Evolutionary conservation across 2,797 vertebrate genomes (phyloP).

Genomic region (Microctenopoma steveboyesi): DNA sequence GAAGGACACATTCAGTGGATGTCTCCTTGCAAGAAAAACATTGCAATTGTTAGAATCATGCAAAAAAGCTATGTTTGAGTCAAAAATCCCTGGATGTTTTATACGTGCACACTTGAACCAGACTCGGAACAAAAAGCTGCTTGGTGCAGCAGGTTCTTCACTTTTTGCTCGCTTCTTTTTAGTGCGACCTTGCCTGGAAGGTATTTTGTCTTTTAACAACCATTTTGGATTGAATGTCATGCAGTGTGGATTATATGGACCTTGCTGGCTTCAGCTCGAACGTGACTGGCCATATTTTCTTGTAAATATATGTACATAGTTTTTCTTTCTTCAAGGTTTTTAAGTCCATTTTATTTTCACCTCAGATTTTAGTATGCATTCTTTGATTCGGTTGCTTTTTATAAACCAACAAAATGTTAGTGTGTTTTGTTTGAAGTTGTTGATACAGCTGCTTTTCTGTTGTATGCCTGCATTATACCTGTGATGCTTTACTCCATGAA

Average conservation of each 20-base stretch:
- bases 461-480: constrained; percentile 78
- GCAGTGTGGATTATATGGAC: constrained; percentile 92
- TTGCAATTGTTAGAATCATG: constrained; percentile 51
- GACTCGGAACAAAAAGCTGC: constrained; percentile 54
- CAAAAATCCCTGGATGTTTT: constrained; percentile 60
- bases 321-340: constrained; percentile 91
- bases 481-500: constrained; percentile 77
- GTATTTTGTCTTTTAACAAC: constrained; percentile 57
- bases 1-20: constrained; percentile 53
- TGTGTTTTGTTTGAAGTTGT: constrained; percentile 74
- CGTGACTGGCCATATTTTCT: constrained; percentile 87
- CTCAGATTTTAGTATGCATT: constrained; percentile 93
- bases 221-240: constrained; percentile 75
- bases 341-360: constrained; percentile 91
- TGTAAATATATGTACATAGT: constrained; percentile 88
- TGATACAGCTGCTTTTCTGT: constrained; percentile 66
- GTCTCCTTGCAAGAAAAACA: constrained; percentile 58
- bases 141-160: constrained; percentile 21
- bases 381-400: constrained; percentile 87
- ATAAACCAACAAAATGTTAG: constrained; percentile 67
- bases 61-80: constrained; percentile 50
- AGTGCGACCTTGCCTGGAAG: constrained; percentile 46
- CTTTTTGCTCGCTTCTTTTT: constrained; percentile 47
- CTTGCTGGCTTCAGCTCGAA: constrained; percentile 88
- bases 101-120: constrained; percentile 29